Base-by-base conservation (phyloP, 1,140 invertebrate genomes). In the Meloidogyne hapla region DNA sequence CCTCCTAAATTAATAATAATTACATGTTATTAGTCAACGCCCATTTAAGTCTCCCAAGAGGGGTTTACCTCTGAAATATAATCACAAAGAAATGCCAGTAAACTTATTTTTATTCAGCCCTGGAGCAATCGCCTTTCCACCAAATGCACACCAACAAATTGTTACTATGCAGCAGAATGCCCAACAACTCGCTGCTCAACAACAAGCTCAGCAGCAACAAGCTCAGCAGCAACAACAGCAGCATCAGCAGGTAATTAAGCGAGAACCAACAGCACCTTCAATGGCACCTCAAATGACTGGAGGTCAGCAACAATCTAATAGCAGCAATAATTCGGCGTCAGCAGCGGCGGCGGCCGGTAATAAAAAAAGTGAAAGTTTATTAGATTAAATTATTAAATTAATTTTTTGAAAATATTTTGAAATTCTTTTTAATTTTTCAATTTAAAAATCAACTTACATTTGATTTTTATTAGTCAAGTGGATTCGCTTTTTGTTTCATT, bases 301-400 rank as follows among this genome's bases (percentile, higher is more conserved):
- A 15, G 18, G 21, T 73, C 71, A 61, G 5, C 71, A 56, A 9
- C 48, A 56, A 56, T 56, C 48, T 1, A 56, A 56, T 56, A 56
- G 48, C 42, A 73, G 64, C 64, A 40, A 38, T 33, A 56, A 23
- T 61, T 40, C 71, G 23, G 42, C 71, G 15, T 73, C 71, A 12
- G 71, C 71, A 61, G 71, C 71, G 18, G 71, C 71, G 28, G 71
- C 71, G 38, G 71, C 71, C 23, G 71, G 71, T 73, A 67, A 67
- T 67, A 33, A 38, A 18, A 38, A 38, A 33, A 38, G 40, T 67
- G 40, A 67, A 38, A 67, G 40, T 67, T 67, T 67, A 21, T 42
- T 4, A 67, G 18, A 23, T 33, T 33, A 38, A 67, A 25, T 67
- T n/a, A 6, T 18, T 33, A 21, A 67, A 13, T 2, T 21, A 15